phyloP scores from a whole-genome alignment of 37 sponge, comb jelly and placozoan genomes.

The Spongilla lacustris region DNA sequence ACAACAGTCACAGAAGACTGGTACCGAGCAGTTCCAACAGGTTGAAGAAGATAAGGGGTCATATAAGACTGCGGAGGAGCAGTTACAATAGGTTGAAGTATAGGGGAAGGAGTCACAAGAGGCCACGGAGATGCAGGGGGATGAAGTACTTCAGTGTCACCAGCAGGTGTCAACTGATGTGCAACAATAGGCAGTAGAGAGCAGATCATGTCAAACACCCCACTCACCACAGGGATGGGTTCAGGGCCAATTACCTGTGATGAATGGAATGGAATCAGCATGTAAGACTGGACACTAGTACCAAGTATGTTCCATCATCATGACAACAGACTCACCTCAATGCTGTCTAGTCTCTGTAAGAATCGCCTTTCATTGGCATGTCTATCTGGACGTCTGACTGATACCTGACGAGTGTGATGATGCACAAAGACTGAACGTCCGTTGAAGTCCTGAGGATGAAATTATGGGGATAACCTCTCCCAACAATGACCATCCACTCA shows the following conservation, averaged over 20 bases:
- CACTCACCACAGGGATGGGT: no score
- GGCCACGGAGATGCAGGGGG: neutral
- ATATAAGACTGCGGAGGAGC: no score
- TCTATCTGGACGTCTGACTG: conserved; percentile 25
- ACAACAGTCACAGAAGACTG: neutral
- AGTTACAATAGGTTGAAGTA: neutral
- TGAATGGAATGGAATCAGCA: neutral
- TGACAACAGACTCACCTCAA: conserved; percentile 5
- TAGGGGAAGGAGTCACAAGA: neutral
- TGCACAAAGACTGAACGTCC: conserved; percentile 63
- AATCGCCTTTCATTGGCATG: neutral
- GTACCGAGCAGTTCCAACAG: no score
- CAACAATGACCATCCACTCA: neutral
- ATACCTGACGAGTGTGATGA: conserved; percentile 28
- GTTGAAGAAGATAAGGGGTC: no score
- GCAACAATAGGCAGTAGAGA: no score
- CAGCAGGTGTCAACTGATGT: no score
- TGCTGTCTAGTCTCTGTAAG: conserved; percentile 14
- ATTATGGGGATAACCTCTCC: neutral
- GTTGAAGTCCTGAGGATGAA: conserved; percentile 66
- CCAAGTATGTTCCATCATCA: neutral
- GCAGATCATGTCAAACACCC: no score
- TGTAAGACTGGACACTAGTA: no score
- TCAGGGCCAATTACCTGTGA: neutral
- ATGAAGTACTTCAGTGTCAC: no score